Evolutionary conservation across 2,797 vertebrate genomes (phyloP), one percentile per base, ranked within the genome.

Genomic region (Pteropus rufus): DNA sequence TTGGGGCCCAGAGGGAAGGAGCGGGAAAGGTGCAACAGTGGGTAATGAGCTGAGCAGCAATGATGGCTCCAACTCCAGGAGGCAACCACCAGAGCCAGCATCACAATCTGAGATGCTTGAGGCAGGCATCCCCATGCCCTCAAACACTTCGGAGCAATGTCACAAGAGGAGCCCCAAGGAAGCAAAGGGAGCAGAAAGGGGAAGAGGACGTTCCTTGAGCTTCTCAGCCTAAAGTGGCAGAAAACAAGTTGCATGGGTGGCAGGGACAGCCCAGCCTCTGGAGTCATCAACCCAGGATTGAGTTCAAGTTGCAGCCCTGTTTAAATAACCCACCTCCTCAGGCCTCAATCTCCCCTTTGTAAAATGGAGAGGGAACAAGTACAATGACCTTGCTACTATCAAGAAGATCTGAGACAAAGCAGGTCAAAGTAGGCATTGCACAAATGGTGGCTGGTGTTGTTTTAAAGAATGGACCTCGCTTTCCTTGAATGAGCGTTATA

Each of bases 121-220:
- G 79, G 46, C 16, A 44, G 76, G 52, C 31, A 72, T 0, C 46
- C 15, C 29, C 1, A 2, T 9, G 16, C 23, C 41, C 67, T 26
- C 10, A 0, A 49, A 26, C 3, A 4, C 19, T 44, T 6, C 12
- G 4, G 49, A n/a, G 10, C 0, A 0, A 16, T 1, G 16, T 34
- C n/a, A 7, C 7, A 4, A 49, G 39, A 64, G 31, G 31, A 34
- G 11, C 15, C 7, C 19, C 0, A 5, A 69, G 49, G 36, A 34
- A 39, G 39, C 44, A 72, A 67, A 81, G 5, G 62, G 67, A 46
- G 8, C 34, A 39, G 60, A 65, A 62, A 52, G 23, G 2, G 46
- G n/a, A 67, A 34, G 49, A 67, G 18, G 18, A 10, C 1, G 0
- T 56, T n/a, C 34, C 7, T 34, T 0, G 0, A 7, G 41, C 52